Evolutionary conservation across 2,113 vertebrate species (phyloP).

Genomic region (Anguilla rostrata): DNA sequence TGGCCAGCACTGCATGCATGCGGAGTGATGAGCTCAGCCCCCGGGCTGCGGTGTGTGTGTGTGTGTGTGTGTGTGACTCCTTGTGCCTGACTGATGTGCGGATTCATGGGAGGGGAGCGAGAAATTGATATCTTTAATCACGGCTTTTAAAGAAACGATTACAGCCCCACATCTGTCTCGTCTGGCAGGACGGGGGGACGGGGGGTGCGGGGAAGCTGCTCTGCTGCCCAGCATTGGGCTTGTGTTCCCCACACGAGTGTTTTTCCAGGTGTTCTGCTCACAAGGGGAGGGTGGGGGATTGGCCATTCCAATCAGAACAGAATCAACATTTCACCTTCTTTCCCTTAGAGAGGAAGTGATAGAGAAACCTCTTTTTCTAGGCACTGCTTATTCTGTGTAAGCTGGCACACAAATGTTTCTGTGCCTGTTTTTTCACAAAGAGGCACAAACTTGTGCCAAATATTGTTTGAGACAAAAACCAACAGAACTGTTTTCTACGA

Average conservation of each 20-base stretch:
- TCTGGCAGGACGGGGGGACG: neutral
- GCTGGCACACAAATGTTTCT: too few species aligned
- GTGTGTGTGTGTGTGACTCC: neutral
- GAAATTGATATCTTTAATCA: conserved; percentile 8
- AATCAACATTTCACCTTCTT: neutral
- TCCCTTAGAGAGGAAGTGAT: neutral
- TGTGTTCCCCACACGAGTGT: neutral
- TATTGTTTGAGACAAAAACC: too few species aligned
- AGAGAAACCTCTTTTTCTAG: neutral
- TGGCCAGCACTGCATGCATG: neutral
- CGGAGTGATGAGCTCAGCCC: neutral
- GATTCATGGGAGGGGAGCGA: neutral
- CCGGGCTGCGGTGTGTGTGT: neutral
- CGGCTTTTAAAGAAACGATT: neutral
- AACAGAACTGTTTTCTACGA: neutral
- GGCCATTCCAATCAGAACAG: neutral
- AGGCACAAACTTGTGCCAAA: neutral
- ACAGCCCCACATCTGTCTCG: neutral
- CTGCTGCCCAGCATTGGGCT: neutral
- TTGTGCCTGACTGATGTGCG: neutral
- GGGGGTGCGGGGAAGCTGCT: neutral
- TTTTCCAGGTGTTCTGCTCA: neutral
- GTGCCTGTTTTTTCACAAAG: too few species aligned
- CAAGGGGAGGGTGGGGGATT: neutral
- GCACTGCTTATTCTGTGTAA: too few species aligned